These are phyloP conservation scores for Elgonia sp. DNA, from an alignment of 2,888 invertebrate species.

Conservation along the genomic window DNA sequence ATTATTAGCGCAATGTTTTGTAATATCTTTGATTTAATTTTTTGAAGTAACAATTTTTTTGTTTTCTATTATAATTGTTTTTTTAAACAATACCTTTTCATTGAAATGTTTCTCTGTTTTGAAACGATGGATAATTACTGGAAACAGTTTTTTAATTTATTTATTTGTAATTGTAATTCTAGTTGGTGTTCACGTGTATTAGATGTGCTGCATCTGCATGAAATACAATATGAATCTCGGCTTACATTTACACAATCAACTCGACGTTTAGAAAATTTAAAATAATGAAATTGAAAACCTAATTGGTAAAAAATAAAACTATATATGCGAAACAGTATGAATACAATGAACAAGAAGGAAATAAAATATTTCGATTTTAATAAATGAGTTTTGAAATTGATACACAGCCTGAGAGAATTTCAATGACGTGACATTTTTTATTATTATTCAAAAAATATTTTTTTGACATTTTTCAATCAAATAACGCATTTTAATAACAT, in stretches of 20 bases:
- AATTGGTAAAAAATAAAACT: not conserved
- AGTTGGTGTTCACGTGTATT: conserved; percentile 68
- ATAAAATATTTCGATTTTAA: conserved; percentile 21
- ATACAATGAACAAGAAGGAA: conserved; percentile 17
- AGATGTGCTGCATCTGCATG: conserved; percentile 73
- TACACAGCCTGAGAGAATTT: not conserved
- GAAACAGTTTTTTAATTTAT: conserved; percentile 51
- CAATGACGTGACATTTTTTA: conserved; percentile 28
- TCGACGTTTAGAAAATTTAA: conserved; percentile 68
- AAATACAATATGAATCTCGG: conserved; percentile 70
- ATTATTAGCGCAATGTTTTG: too few relatives aligned
- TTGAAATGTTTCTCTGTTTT: conserved; percentile 10
- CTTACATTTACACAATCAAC: conserved; percentile 72
- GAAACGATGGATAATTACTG: conserved; percentile 31
- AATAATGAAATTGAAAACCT: conserved; percentile 63
- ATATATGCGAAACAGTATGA: too few relatives aligned
- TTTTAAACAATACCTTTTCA: not conserved
- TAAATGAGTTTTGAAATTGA: conserved; percentile 27
- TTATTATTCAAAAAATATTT: conserved; percentile 8
- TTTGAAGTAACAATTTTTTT: too few relatives aligned
- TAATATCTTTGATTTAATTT: too few relatives aligned
- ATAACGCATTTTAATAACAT: not conserved
- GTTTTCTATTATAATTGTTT: too few relatives aligned
- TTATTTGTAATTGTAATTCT: conserved; percentile 60
- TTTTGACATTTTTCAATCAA: conserved; percentile 7